Conservation (phyloP, 2,113 vertebrate genomes). For the Coptodon rendalli region DNA sequence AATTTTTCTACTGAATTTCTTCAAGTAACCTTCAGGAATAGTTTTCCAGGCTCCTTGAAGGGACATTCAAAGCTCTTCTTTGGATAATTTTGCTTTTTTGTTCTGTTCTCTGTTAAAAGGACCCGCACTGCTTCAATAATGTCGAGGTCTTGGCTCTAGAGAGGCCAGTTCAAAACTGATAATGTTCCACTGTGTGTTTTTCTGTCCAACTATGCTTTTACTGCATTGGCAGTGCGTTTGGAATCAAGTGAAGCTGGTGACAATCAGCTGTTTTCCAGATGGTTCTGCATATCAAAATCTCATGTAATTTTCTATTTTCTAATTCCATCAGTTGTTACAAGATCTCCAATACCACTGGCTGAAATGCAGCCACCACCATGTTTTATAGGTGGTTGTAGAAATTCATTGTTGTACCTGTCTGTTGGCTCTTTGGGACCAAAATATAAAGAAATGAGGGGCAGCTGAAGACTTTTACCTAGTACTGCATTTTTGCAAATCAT, state of each 20-base stretch:
- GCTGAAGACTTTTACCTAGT: neutral
- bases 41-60: neutral
- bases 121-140: neutral
- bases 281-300: neutral
- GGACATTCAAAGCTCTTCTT: neutral
- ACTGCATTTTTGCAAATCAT: neutral
- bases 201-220: neutral
- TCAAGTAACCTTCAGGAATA: neutral
- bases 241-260: neutral
- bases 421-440: neutral
- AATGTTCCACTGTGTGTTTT: neutral
- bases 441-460: neutral
- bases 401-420: neutral
- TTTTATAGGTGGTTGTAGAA: neutral
- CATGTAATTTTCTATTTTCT: too few species aligned
- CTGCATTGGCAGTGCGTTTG: neutral
- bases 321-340: neutral
- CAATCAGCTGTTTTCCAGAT: neutral
- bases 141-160: neutral
- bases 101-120: neutral
- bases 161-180: neutral
- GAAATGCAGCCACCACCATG: neutral
- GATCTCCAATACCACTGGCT: neutral
- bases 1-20: neutral
- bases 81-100: neutral